phyloP scores from a whole-genome alignment of 2,888 invertebrate genomes.

The Zelleria hepariella region DNA sequence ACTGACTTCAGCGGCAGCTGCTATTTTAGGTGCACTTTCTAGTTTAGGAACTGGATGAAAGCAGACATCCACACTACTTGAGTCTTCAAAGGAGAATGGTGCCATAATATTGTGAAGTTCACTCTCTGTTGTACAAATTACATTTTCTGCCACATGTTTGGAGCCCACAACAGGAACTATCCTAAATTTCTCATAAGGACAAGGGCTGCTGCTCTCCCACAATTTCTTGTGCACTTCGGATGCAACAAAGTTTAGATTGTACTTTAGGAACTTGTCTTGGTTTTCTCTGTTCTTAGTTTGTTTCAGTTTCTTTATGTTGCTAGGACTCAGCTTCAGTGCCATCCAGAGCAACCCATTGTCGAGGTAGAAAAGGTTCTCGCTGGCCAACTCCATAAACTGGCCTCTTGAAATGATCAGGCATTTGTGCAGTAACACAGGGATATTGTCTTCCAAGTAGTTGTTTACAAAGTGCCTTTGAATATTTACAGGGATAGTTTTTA shows the following conservation, averaged over 20 bases:
- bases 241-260: slow-evolving; percentile 41
- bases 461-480: slow-evolving; percentile 30
- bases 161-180: slow-evolving; percentile 53
- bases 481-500: slow-evolving; percentile 39
- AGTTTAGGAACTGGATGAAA: slow-evolving; percentile 50
- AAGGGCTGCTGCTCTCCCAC: slow-evolving; percentile 31
- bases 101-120: slow-evolving; percentile 44
- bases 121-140: slow-evolving; percentile 42
- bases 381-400: slow-evolving; percentile 48
- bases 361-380: slow-evolving; percentile 59
- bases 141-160: slow-evolving; percentile 32
- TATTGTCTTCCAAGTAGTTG: slow-evolving; percentile 35
- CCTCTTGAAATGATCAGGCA: slow-evolving; percentile 52
- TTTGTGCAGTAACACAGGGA: slow-evolving; percentile 41
- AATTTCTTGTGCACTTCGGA: slow-evolving; percentile 53
- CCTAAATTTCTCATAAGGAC: slow-evolving; percentile 34
- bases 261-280: slow-evolving; percentile 26
- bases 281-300: slow-evolving; percentile 19
- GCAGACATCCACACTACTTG: slow-evolving; percentile 32
- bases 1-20: slow-evolving; percentile 48
- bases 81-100: slow-evolving; percentile 32
- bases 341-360: slow-evolving; percentile 62
- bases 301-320: slow-evolving; percentile 34
- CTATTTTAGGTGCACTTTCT: slow-evolving; percentile 54
- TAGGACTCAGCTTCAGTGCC: slow-evolving; percentile 38